phyloP scores from a whole-genome alignment of 1,140 invertebrate genomes.

The Lamellibrachia luymesi region DNA sequence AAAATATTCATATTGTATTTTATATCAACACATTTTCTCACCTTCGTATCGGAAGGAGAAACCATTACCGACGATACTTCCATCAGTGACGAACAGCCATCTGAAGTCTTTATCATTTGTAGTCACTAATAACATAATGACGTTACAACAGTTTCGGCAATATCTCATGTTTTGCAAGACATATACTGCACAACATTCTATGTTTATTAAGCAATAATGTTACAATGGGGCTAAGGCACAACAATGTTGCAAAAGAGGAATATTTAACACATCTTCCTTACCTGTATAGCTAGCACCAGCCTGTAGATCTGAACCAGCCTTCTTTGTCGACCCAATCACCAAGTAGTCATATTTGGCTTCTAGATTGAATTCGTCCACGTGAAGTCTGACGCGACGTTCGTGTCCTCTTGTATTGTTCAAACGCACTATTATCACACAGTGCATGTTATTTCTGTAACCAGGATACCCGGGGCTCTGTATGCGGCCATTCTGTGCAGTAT shows the following conservation, averaged over 20 bases:
- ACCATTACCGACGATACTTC: neutral
- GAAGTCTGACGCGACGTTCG: neutral
- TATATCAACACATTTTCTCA: neutral
- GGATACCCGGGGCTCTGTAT: neutral
- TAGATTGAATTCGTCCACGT: neutral
- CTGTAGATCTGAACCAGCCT: neutral
- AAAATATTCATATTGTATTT: too few relatives aligned
- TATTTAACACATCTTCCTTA: neutral
- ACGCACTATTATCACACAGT: neutral
- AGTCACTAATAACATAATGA: neutral
- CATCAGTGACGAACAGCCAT: neutral
- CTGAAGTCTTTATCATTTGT: neutral
- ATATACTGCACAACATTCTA: too few relatives aligned
- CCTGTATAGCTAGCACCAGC: neutral
- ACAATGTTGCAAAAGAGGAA: neutral
- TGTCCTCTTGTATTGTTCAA: neutral
- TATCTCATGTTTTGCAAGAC: neutral
- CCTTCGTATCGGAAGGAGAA: neutral
- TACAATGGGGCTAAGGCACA: too few relatives aligned
- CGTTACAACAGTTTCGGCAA: neutral
- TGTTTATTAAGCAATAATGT: too few relatives aligned
- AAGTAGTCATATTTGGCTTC: neutral
- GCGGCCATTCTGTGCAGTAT: neutral
- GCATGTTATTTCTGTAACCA: neutral
- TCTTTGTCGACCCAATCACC: neutral